Percentiles rank a stretch among this genome's conserved stretches.
These are phyloP conservation scores for Scaptomyza flava DNA, from an alignment of 2,888 invertebrate genomes.

Conservation along the genomic window DNA sequence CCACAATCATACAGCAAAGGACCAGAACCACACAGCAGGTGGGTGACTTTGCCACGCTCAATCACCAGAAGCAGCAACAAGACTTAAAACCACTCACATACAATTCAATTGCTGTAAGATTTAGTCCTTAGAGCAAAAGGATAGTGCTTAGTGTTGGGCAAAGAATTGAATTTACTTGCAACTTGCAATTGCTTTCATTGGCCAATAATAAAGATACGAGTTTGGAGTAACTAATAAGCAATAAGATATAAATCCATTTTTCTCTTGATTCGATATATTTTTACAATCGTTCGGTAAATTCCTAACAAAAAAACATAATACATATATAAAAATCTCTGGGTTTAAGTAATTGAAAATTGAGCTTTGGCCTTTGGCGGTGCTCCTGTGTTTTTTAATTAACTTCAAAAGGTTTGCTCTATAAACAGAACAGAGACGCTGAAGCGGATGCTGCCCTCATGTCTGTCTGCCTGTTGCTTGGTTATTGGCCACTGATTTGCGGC, in stretches of 20 bases:
- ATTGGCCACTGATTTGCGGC: constrained; percentile 76
- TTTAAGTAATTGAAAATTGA: constrained; percentile 63
- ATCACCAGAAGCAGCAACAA: constrained; percentile 2
- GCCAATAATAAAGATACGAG: constrained; percentile 21
- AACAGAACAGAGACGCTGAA: constrained; percentile 40
- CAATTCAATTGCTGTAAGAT: constrained; percentile 11
- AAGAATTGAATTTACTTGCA: constrained; percentile 65
- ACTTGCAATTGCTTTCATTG: constrained; percentile 23
- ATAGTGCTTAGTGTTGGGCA: constrained; percentile 19
- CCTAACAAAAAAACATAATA: constrained; percentile 5
- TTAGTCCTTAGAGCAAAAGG: neutral
- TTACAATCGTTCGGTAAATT: constrained; percentile 45
- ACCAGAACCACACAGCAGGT: constrained; percentile 13
- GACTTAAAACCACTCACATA: constrained; percentile 5
- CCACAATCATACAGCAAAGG: constrained; percentile 14
- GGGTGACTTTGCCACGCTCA: constrained; percentile 11
- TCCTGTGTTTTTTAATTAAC: constrained; percentile 69
- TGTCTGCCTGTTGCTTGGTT: constrained; percentile 29
- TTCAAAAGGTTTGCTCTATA: constrained; percentile 62
- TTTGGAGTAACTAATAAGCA: constrained; percentile 59
- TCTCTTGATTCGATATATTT: constrained; percentile 43
- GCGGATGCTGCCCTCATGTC: neutral
- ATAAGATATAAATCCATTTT: constrained; percentile 45
- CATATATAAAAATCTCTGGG: neutral
- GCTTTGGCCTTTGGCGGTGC: constrained; percentile 2